phyloP scores from a whole-genome alignment of 2,113 vertebrate species.

The Rutilus rutilus region DNA sequence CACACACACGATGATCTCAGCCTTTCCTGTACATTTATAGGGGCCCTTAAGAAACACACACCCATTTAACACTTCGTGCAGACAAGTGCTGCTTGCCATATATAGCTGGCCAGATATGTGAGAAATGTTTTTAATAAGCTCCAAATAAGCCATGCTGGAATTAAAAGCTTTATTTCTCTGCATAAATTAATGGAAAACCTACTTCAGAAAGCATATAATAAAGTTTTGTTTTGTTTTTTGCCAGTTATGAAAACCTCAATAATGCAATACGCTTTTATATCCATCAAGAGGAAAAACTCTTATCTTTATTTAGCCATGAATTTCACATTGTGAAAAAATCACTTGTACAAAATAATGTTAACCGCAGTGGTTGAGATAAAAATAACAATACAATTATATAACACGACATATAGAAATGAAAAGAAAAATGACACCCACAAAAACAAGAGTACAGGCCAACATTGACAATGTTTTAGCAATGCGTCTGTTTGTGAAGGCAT shows the following conservation, averaged over 20 bases:
- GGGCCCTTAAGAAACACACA: slow-evolving; percentile 63
- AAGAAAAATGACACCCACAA: slow-evolving; percentile 79
- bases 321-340: slow-evolving; percentile 97
- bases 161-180: slow-evolving; percentile 5
- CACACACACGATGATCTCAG: slow-evolving; percentile 69
- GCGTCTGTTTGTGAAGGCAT: slow-evolving; percentile 55
- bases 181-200: not conserved
- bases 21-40: slow-evolving; percentile 67
- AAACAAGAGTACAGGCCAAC: slow-evolving; percentile 72
- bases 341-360: slow-evolving; percentile 89
- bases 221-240: not conserved
- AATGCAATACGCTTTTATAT: slow-evolving; percentile 61
- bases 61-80: slow-evolving; percentile 60
- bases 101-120: slow-evolving; percentile 65
- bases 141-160: slow-evolving; percentile 36
- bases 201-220: not conserved
- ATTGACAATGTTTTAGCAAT: slow-evolving; percentile 74
- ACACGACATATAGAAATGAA: slow-evolving; percentile 40
- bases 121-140: slow-evolving; percentile 67
- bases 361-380: slow-evolving; percentile 58
- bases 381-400: slow-evolving; percentile 68
- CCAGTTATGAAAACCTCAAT: slow-evolving; percentile 45
- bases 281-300: slow-evolving; percentile 90
- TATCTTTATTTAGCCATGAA: slow-evolving; percentile 96
- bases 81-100: slow-evolving; percentile 51